phyloP scores from a whole-genome alignment of 2,797 vertebrate species.

The Pogoniulus pusillus region DNA sequence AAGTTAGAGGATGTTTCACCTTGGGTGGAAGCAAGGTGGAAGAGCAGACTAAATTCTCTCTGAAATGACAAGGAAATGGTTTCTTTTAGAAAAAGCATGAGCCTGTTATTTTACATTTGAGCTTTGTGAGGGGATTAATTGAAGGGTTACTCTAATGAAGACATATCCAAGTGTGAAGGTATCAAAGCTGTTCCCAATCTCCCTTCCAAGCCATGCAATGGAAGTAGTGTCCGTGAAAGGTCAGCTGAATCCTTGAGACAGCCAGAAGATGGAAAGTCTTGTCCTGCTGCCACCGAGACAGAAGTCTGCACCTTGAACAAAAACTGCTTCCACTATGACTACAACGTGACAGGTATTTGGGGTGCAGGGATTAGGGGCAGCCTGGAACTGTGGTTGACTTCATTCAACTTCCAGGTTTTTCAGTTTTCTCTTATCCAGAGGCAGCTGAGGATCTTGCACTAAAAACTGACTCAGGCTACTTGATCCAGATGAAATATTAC shows the following conservation, averaged over 20 bases:
- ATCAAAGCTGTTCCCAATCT: conserved; percentile 3
- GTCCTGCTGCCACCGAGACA: conserved; percentile 82
- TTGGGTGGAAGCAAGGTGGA: background rate
- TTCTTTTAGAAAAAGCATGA: background rate
- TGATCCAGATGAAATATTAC: background rate
- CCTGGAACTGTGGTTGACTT: background rate
- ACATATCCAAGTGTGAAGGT: background rate
- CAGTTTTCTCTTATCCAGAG: background rate
- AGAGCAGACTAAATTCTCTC: background rate
- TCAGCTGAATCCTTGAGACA: conserved; percentile 84
- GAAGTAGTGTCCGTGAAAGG: conserved; percentile 82
- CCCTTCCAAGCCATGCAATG: conserved; percentile 86
- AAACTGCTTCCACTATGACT: conserved; percentile 97
- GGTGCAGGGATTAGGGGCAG: background rate
- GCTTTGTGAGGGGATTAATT: background rate
- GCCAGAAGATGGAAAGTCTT: conserved; percentile 84
- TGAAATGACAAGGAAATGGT: background rate
- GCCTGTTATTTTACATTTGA: background rate
- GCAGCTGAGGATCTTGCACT: background rate
- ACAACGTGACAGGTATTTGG: conserved; percentile 93
- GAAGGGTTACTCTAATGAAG: background rate
- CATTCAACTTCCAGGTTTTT: background rate
- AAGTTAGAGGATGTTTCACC: background rate
- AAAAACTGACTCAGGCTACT: background rate
- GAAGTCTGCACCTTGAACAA: conserved; percentile 90